Evolutionary conservation across 2,113 vertebrate genomes (phyloP).

Genomic region (Apteryx owenii): DNA sequence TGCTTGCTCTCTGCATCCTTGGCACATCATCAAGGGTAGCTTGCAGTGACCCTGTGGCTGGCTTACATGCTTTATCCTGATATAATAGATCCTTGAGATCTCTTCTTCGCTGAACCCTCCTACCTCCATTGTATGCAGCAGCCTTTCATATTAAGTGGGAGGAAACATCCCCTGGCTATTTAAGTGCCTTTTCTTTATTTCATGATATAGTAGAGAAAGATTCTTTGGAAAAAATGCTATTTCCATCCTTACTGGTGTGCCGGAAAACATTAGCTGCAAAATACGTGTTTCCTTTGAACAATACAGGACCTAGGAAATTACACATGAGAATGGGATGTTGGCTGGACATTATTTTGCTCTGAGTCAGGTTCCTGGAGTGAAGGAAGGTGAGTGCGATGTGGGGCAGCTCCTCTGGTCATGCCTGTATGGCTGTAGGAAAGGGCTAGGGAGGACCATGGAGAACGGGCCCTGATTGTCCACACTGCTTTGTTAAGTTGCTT

Average conservation of each 20-base stretch:
- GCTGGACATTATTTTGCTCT: background rate
- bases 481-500: background rate
- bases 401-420: background rate
- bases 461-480: background rate
- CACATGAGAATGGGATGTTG: background rate
- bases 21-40: accelerated
- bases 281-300: background rate
- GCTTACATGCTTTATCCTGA: accelerated
- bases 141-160: background rate
- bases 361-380: background rate
- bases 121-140: background rate
- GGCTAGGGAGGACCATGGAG: background rate
- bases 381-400: accelerated
- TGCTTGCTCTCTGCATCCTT: accelerated
- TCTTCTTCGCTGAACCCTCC: background rate
- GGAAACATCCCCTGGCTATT: slow-evolving; percentile 43
- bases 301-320: background rate
- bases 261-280: background rate
- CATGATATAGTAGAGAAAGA: slow-evolving; percentile 27
- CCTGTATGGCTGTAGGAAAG: background rate
- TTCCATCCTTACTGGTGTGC: background rate
- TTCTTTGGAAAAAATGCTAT: background rate
- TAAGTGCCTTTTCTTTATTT: background rate
- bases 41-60: background rate
- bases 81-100: background rate